Evolutionary conservation across 2,113 vertebrate species (phyloP).

Genomic region (Herpetotheres cachinnans): DNA sequence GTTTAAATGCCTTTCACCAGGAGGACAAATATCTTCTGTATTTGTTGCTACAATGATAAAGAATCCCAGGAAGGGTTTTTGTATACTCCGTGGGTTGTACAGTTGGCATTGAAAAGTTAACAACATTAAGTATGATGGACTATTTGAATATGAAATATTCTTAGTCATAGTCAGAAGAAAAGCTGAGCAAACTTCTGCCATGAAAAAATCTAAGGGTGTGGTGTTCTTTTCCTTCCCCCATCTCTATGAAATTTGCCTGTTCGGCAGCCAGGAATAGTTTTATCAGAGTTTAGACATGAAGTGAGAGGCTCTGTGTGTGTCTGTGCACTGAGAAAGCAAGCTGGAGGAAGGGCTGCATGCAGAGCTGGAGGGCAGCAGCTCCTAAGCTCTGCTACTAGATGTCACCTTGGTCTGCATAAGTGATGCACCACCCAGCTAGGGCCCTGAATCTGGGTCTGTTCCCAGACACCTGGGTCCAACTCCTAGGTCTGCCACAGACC

Average conservation of each 20-base stretch:
- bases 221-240: background rate
- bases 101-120: conserved; percentile 59
- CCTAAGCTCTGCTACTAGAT: background rate
- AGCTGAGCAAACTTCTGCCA: conserved; percentile 35
- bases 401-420: background rate
- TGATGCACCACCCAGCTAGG: background rate
- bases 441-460: background rate
- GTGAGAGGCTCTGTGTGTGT: background rate
- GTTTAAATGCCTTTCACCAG: conserved; percentile 7
- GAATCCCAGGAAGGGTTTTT: conserved; percentile 21
- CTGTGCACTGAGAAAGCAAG: background rate
- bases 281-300: background rate
- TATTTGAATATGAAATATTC: conserved; percentile 60
- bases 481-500: background rate
- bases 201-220: background rate
- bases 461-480: background rate
- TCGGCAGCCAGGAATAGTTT: background rate
- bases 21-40: conserved; percentile 9
- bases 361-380: background rate
- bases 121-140: conserved; percentile 56
- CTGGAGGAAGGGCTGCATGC: background rate
- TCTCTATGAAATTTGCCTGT: background rate
- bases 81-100: background rate
- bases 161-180: conserved; percentile 54
- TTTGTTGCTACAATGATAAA: conserved; percentile 29